Conservation (phyloP, 2,888 invertebrate genomes). For the Criorhina ranunculi region DNA sequence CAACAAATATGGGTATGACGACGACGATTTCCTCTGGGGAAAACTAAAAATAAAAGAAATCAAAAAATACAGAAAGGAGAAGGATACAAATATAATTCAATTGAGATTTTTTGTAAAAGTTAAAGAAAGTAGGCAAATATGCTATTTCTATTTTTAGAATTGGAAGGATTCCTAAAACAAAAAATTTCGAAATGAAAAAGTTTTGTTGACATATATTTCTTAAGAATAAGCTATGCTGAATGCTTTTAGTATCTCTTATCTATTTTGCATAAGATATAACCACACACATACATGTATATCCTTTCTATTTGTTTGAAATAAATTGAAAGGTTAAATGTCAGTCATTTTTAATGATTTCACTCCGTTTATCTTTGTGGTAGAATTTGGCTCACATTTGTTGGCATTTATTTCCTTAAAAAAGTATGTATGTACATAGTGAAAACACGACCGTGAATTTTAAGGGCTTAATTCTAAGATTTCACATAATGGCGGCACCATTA, state of each 20-base stretch:
- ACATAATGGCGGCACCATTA: too few species aligned
- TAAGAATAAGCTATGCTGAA: not conserved
- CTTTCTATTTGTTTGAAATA: not conserved
- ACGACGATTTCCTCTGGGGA: not conserved
- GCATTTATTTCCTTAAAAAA: too few species aligned
- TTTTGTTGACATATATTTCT: not conserved
- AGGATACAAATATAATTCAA: slow-evolving; percentile 14
- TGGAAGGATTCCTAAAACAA: not conserved
- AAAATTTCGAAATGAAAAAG: not conserved
- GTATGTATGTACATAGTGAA: too few species aligned
- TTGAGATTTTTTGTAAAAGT: slow-evolving; percentile 7
- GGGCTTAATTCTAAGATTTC: too few species aligned
- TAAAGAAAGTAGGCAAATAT: not conserved
- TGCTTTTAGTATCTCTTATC: slow-evolving; percentile 6
- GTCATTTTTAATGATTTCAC: too few species aligned
- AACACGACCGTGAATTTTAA: too few species aligned
- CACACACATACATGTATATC: not conserved
- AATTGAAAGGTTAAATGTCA: too few species aligned
- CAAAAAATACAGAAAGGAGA: slow-evolving; percentile 2
- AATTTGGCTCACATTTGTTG: too few species aligned
- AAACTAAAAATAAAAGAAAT: slow-evolving; percentile 10
- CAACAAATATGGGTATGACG: slow-evolving; percentile 1
- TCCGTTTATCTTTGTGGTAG: too few species aligned
- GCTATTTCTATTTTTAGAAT: slow-evolving; percentile 6
- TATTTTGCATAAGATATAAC: not conserved